phyloP scores from a whole-genome alignment of 1,140 invertebrate genomes.

The Papilio aristodemus region DNA sequence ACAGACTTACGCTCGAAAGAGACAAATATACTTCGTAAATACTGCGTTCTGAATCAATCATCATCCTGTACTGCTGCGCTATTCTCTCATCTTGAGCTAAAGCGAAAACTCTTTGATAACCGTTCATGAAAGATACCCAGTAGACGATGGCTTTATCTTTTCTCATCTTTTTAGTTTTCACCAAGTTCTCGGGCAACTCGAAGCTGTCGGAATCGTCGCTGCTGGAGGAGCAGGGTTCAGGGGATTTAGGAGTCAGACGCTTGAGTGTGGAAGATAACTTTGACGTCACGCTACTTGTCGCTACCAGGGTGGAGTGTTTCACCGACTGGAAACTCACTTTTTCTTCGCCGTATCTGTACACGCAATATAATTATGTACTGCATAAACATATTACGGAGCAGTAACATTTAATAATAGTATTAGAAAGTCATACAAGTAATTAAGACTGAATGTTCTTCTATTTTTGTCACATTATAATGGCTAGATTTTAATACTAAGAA shows the following conservation, averaged over 20 bases:
- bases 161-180: constrained; percentile 71
- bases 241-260: constrained; percentile 71
- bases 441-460: too few species aligned
- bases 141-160: constrained; percentile 86
- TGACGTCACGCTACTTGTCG: constrained; percentile 74
- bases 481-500: neutral
- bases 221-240: constrained; percentile 75
- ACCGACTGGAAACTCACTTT: constrained; percentile 85
- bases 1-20: constrained; percentile 86
- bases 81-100: constrained; percentile 90
- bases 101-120: constrained; percentile 87
- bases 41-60: constrained; percentile 86
- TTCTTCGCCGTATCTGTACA: constrained; percentile 84
- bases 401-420: too few species aligned
- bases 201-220: constrained; percentile 80
- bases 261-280: constrained; percentile 77
- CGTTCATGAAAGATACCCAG: constrained; percentile 90
- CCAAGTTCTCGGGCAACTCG: constrained; percentile 66
- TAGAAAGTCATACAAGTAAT: too few species aligned
- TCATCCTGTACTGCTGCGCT: constrained; percentile 84
- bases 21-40: constrained; percentile 86
- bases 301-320: constrained; percentile 73
- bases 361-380: neutral
- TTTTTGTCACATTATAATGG: too few species aligned
- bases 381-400: neutral